Evolutionary conservation across 1,140 invertebrate species (phyloP).

Genomic region (Pseudomyrmex cubaensis): DNA sequence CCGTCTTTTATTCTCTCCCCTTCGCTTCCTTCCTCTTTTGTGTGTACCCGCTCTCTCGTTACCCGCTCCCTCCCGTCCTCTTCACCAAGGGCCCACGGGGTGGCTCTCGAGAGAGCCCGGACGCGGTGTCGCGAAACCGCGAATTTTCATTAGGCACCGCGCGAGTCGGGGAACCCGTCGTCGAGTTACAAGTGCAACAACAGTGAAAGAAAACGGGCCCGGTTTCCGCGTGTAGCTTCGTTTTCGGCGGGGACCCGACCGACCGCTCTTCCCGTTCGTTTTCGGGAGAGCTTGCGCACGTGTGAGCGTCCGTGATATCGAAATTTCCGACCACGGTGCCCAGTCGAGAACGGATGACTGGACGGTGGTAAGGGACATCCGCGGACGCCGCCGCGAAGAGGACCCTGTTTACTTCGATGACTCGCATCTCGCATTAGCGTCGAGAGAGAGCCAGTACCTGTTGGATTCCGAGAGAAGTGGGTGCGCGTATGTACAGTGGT

Average conservation of each 20-base stretch:
- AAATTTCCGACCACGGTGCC: slow-evolving; percentile 16
- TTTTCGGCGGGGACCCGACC: slow-evolving; percentile 1
- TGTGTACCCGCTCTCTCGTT: slow-evolving; percentile 25
- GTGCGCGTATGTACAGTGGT: slow-evolving; percentile 50
- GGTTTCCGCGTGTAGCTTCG: background rate
- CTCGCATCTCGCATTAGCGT: background rate
- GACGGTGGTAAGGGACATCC: background rate
- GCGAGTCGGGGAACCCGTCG: slow-evolving; percentile 26
- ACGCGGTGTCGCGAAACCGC: slow-evolving; percentile 10
- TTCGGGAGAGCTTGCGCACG: slow-evolving; percentile 3
- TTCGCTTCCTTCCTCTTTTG: background rate
- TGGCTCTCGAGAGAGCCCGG: background rate
- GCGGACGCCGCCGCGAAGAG: background rate
- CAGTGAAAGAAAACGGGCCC: slow-evolving; percentile 22
- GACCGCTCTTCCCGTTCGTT: background rate
- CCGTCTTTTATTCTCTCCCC: background rate
- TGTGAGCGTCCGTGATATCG: background rate
- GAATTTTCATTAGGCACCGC: slow-evolving; percentile 45
- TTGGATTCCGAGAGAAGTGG: slow-evolving; percentile 52
- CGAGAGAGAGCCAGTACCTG: background rate
- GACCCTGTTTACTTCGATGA: background rate
- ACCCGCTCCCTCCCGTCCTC: slow-evolving; percentile 15
- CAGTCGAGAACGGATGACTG: slow-evolving; percentile 2
- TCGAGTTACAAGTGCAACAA: slow-evolving; percentile 39
- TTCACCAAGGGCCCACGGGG: slow-evolving; percentile 2